phyloP scores from a whole-genome alignment of 2,113 vertebrate genomes.

The Planiliza haematocheilus region DNA sequence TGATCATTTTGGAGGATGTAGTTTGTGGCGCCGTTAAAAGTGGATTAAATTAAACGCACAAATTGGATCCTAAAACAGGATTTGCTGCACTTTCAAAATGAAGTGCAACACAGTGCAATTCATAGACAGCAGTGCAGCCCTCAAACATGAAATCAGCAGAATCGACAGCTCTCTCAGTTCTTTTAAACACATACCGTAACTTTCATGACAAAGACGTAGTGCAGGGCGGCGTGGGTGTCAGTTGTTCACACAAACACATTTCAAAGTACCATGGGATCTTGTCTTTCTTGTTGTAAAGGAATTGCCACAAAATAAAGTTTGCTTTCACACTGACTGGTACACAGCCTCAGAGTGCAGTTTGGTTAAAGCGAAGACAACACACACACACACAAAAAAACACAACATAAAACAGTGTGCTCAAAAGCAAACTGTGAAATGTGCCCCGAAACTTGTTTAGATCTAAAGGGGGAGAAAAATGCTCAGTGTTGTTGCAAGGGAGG shows the following conservation, averaged over 20 bases:
- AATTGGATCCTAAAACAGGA: no score
- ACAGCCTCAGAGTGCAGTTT: slow-evolving; percentile 19
- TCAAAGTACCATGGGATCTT: neutral
- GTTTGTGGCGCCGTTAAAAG: no score
- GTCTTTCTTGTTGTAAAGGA: neutral
- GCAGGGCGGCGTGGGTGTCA: no score
- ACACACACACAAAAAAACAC: slow-evolving; percentile 32
- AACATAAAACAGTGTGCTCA: slow-evolving; percentile 11
- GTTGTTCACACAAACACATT: slow-evolving; percentile 1
- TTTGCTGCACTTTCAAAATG: no score
- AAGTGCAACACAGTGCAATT: no score
- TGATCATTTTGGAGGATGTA: no score
- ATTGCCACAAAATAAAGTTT: slow-evolving; percentile 28
- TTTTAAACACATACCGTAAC: no score
- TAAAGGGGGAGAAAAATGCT: slow-evolving; percentile 28
- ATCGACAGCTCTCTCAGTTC: no score
- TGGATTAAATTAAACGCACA: no score
- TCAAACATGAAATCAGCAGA: no score
- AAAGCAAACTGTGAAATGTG: slow-evolving; percentile 42
- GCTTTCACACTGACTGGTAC: slow-evolving; percentile 21
- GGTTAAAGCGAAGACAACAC: slow-evolving; percentile 17
- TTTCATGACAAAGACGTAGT: no score
- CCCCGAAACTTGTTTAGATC: slow-evolving; percentile 41
- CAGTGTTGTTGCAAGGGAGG: slow-evolving; percentile 30
- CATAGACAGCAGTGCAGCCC: no score